Base-by-base conservation (phyloP, 2,113 vertebrate genomes). In the Archocentrus centrarchus region DNA sequence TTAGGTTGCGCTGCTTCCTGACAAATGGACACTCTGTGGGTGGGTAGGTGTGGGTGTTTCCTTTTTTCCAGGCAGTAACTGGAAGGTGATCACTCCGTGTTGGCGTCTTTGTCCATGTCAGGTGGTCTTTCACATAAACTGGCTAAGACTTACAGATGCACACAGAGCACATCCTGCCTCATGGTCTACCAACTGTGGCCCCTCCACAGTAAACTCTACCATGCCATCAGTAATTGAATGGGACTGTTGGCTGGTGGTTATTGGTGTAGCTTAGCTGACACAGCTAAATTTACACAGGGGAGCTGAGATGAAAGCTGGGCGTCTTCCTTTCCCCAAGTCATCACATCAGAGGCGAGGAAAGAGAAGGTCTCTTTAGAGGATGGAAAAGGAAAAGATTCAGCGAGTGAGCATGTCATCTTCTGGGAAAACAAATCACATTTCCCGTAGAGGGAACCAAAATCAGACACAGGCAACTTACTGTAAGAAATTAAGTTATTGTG, bases 1-100 rank as follows among this genome's bases (percentile, higher is more conserved):
- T 90, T 86, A 68, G 22, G 80, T 83, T 86, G 78, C 86, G 84
- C 37, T 64, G 32, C 68, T 85, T 86, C 83, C 63, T 53, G 84
- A 87, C 91, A 89, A 75, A 77, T 79, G 75, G 57, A 79, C 59
- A 77, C n/a, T 47, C 22, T 68, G 22, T 44, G 18, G 7, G 2
- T 55, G 50, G 11, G 41, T 55, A 18, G 11, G 41, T 39, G 9
- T 9, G 55, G 24, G 66, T 70, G 41, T 41, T 32, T 32, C 14
- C 27, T 2, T 68, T n/a, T 59, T 18, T 53, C 41, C 24, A 35
- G n/a, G 41, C 39, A 59, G 24, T 18, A 0, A 39, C 60, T 41
- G 76, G 17, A 60, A 68, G 76, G 15, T 30, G 4, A 37, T 44
- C 6, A 39, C 50, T 10, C 9, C 11, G 22, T 7, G 55, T 81